Base-by-base conservation (phyloP, 1,140 invertebrate species). In the Rhopalosiphum maidis region DNA sequence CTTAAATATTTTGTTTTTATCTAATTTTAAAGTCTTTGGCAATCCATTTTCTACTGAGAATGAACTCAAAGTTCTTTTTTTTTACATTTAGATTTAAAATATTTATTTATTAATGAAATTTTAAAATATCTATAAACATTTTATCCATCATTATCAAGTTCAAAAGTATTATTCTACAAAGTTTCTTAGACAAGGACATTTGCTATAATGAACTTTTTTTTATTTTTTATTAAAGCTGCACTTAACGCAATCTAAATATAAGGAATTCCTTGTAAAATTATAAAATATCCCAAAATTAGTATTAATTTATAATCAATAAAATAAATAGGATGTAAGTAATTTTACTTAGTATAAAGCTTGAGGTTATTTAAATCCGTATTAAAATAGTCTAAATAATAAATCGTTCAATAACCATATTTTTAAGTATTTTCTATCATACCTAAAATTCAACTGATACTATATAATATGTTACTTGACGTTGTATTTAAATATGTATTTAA, bases 401-500 rank as follows among this genome's bases (percentile, higher is more conserved):
- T 89, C 37, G 11, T 89, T 54, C 22, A 89, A 89, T 89, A 88
- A 37, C 51, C 30, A n/a, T 88, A n/a, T 35, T 55, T 55, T 51
- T 30, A 43, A 68, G n/a, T 68, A n/a, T 90, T 60, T 90, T 90
- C 35, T 35, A 60, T 90, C 15, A 43, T n/a, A 46, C 54, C 48
- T 55, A 35, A 37, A 54, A 89, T 89, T 89, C 25, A 41, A 55
- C 51, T 25, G 35, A 37, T 25, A 55, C 25, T 25, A 55, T 37
- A 37, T 87, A 86, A 37, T 37, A 37, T 23, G 9, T 37, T 89
- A 55, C 55, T 35, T 25, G 9, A 55, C 37, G 22, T 37, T 55
- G 51, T 89, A 89, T 89, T 89, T 9, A 89, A 89, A 89, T 55
- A 89, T 88, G 18, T 88, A 48, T 88, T 15, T 48, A 88, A 35